Evolutionary conservation across 2,888 invertebrate genomes (phyloP).

Genomic region (Trisateles emortualis): DNA sequence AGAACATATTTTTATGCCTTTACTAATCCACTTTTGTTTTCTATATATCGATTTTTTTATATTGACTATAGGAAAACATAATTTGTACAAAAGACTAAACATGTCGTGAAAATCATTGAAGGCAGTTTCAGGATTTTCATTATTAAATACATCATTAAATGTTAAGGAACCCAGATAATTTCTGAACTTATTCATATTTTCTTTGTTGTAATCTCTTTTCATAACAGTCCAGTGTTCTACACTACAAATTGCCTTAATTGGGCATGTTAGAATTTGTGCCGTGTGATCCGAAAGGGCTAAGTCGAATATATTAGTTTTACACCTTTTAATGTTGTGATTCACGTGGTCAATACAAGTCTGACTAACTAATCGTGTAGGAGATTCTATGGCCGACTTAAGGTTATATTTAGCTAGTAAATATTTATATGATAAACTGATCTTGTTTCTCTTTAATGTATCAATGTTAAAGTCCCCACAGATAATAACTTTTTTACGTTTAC

Average conservation of each 20-base stretch:
- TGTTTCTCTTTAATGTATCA: conserved; percentile 1
- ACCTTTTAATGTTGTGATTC: background rate
- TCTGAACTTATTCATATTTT: conserved; percentile 7
- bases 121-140: background rate
- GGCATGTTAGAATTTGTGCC: background rate
- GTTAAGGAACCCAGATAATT: background rate
- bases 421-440: background rate
- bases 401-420: background rate
- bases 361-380: conserved; percentile 1
- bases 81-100: conserved; percentile 9
- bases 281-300: conserved; percentile 7
- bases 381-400: background rate
- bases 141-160: background rate
- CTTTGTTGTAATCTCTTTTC: conserved; percentile 2
- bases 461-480: conserved; percentile 3
- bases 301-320: conserved; percentile 3
- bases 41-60: background rate
- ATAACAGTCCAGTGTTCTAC: background rate
- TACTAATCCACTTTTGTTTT: background rate
- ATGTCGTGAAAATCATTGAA: conserved; percentile 3
- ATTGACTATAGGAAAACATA: conserved; percentile 5
- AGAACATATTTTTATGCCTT: background rate
- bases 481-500: background rate
- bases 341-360: conserved; percentile 3
- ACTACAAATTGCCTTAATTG: background rate